Evolutionary conservation across 1,140 invertebrate species (phyloP).

Genomic region (Megalopta genalis): DNA sequence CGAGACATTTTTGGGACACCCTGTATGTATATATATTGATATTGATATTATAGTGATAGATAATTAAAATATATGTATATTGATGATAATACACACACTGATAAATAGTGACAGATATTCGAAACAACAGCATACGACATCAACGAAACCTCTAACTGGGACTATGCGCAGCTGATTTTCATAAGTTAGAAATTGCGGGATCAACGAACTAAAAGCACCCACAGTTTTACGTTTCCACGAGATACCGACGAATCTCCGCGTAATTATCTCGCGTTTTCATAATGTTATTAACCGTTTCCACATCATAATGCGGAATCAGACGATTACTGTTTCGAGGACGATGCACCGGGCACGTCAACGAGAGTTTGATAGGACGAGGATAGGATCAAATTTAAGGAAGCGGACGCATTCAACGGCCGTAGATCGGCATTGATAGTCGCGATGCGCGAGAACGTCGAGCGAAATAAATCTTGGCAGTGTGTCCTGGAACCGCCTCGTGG

Average conservation of each 20-base stretch:
- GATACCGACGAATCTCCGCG: not conserved
- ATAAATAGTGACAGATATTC: no score
- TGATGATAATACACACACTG: no score
- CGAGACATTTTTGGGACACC: no score
- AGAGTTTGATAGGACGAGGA: not conserved
- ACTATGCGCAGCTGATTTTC: no score
- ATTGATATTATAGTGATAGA: no score
- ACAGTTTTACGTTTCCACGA: not conserved
- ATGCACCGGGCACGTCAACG: not conserved
- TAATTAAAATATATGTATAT: no score
- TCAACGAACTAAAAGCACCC: no score
- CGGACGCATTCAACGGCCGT: not conserved
- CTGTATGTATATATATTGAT: no score
- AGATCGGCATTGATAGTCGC: constrained; percentile 32
- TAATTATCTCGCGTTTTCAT: not conserved
- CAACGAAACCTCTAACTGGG: no score
- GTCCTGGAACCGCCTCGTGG: constrained; percentile 12
- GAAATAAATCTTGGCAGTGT: constrained; percentile 17
- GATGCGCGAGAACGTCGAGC: constrained; percentile 2
- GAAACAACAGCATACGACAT: no score
- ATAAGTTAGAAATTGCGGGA: no score
- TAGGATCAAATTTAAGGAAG: not conserved
- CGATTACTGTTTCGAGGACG: not conserved
- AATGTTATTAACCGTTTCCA: not conserved
- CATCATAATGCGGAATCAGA: not conserved